Evolutionary conservation across 2,113 vertebrate genomes (phyloP).

Genomic region (Phainopepla nitens): DNA sequence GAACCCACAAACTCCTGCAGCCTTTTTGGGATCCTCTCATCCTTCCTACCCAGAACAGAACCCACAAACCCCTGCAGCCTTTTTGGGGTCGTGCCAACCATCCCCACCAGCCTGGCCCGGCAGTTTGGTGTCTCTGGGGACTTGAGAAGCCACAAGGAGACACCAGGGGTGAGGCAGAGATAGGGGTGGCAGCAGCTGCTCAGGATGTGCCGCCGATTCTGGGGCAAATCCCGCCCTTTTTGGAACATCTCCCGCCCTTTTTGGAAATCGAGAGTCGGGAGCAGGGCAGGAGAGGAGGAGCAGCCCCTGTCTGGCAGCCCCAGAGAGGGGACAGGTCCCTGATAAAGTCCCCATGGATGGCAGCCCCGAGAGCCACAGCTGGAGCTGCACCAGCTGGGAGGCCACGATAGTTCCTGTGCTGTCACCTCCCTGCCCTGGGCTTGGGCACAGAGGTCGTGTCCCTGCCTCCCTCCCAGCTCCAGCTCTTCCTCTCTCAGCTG

Average conservation of each 20-base stretch:
- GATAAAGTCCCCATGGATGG: slow-evolving; percentile 2
- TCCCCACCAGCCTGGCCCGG: neutral
- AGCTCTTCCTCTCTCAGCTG: neutral
- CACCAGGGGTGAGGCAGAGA: neutral
- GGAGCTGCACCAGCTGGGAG: slow-evolving; percentile 37
- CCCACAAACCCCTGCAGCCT: neutral
- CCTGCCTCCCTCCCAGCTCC: neutral
- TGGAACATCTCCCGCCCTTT: neutral
- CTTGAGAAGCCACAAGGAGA: neutral
- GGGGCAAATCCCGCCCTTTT: slow-evolving; percentile 5
- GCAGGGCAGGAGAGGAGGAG: neutral
- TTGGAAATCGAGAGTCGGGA: neutral
- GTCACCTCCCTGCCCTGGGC: neutral
- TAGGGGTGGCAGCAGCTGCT: slow-evolving; percentile 38
- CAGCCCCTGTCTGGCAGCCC: neutral
- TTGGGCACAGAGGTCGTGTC: neutral
- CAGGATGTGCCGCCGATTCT: slow-evolving; percentile 25
- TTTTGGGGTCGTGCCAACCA: neutral
- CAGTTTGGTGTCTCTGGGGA: neutral
- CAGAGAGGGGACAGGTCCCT: neutral
- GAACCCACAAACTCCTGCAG: neutral
- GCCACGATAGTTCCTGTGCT: slow-evolving; percentile 1
- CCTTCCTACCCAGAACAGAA: neutral
- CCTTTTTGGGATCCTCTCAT: neutral
- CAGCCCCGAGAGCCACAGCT: neutral